These are phyloP conservation scores for Oreochromis tanganicae DNA, from an alignment of 2,113 vertebrate species.

Conservation along the genomic window DNA sequence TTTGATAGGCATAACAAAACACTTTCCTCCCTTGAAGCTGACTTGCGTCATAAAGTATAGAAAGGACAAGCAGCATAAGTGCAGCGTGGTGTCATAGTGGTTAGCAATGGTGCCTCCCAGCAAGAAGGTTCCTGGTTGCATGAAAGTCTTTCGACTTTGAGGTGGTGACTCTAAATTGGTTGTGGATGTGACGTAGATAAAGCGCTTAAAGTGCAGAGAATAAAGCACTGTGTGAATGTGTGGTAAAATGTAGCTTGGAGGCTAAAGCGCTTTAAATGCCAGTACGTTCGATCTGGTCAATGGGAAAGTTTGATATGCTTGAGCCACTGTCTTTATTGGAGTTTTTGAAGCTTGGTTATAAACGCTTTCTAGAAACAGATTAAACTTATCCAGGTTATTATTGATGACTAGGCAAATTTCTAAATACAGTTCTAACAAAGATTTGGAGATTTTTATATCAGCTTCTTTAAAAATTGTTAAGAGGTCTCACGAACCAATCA, in stretches of 20 bases:
- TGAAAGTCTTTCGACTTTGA: neutral
- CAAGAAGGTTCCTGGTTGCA: neutral
- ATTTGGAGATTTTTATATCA: neutral
- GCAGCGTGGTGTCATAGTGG: neutral
- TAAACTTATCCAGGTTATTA: neutral
- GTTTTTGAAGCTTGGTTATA: neutral
- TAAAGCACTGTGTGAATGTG: neutral
- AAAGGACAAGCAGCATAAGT: neutral
- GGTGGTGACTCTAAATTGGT: neutral
- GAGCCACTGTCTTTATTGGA: neutral
- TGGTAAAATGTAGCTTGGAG: neutral
- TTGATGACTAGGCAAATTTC: neutral
- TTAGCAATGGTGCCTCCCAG: neutral
- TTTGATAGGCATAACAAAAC: neutral
- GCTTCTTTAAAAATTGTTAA: neutral
- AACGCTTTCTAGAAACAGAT: neutral
- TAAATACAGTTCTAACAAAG: neutral
- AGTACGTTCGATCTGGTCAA: neutral
- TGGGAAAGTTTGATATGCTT: neutral
- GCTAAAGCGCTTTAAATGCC: neutral
- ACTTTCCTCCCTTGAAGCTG: neutral
- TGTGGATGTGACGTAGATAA: neutral
- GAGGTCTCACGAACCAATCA: neutral
- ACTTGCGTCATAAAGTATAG: neutral
- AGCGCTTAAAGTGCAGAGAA: neutral